Conservation (phyloP, 2,888 invertebrate genomes). For the Limnephilus auricula region DNA sequence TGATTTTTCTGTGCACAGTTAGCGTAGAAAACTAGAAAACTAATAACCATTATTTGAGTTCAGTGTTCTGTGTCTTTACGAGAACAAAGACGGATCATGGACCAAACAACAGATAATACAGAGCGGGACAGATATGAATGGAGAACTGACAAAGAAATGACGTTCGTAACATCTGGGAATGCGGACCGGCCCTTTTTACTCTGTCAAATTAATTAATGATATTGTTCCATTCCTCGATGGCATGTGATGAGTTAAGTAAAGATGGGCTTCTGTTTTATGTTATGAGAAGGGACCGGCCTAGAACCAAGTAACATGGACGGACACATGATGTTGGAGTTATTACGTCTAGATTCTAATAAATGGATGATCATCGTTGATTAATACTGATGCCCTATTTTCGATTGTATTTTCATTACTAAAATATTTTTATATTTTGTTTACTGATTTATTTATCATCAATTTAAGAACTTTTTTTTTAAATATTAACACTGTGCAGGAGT, state of each 20-base stretch:
- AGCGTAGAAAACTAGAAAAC: too few relatives aligned
- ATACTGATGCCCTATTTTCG: not conserved
- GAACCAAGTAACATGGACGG: not conserved
- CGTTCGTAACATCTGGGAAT: constrained; percentile 3
- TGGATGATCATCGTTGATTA: not conserved
- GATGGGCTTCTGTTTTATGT: not conserved
- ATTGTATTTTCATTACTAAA: not conserved
- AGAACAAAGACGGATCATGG: constrained; percentile 11
- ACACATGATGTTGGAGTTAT: not conserved
- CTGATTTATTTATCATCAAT: too few relatives aligned
- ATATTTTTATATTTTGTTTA: too few relatives aligned
- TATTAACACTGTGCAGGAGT: too few relatives aligned
- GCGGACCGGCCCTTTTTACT: not conserved
- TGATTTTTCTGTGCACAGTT: too few relatives aligned
- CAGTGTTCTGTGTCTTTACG: not conserved
- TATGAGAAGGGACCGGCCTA: not conserved
- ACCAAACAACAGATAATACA: constrained; percentile 10
- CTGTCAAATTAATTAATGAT: not conserved
- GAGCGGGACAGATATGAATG: constrained; percentile 9
- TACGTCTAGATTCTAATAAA: not conserved
- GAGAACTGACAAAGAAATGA: constrained; percentile 8
- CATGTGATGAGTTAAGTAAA: not conserved
- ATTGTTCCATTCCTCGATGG: not conserved
- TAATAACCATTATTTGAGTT: not conserved
- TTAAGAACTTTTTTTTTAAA: too few relatives aligned